Evolutionary conservation across 2,797 vertebrate genomes (phyloP).

Genomic region (Chaunax sp.): DNA sequence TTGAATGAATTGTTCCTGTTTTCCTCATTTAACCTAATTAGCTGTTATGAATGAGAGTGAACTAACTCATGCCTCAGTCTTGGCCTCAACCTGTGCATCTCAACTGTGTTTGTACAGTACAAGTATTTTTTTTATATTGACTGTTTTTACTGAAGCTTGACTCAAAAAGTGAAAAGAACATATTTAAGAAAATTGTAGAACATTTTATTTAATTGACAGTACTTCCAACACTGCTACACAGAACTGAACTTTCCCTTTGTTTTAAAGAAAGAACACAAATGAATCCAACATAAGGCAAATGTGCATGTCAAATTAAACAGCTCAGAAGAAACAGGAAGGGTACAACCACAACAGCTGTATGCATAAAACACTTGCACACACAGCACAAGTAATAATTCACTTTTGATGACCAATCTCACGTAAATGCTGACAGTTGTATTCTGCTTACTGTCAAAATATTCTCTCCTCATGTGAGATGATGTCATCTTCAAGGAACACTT

Average conservation of each 20-base stretch:
- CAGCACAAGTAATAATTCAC: slow-evolving; percentile 56
- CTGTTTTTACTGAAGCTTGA: not conserved
- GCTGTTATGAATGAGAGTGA: not conserved
- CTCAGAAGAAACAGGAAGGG: slow-evolving; percentile 56
- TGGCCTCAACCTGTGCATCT: not conserved
- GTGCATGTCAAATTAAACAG: slow-evolving; percentile 58
- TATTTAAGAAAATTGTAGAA: slow-evolving; percentile 71
- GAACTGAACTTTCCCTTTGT: slow-evolving; percentile 58
- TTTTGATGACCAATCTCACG: slow-evolving; percentile 43
- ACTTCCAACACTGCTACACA: slow-evolving; percentile 71
- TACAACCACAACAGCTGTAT: slow-evolving; percentile 71
- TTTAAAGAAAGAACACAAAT: slow-evolving; percentile 72
- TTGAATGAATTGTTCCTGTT: not conserved
- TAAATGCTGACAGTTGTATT: slow-evolving; percentile 8
- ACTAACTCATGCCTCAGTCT: not conserved
- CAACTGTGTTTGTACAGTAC: not conserved
- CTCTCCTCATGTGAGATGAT: slow-evolving; percentile 31
- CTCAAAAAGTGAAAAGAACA: not conserved
- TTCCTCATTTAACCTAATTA: not conserved
- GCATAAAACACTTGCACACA: slow-evolving; percentile 61
- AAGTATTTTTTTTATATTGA: too few species aligned
- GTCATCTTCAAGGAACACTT: slow-evolving; percentile 42
- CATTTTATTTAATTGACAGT: slow-evolving; percentile 77
- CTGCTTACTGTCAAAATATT: slow-evolving; percentile 27
- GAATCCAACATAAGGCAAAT: slow-evolving; percentile 76